Base-by-base conservation (phyloP, 2,797 vertebrate genomes). In the Galago senegalensis region DNA sequence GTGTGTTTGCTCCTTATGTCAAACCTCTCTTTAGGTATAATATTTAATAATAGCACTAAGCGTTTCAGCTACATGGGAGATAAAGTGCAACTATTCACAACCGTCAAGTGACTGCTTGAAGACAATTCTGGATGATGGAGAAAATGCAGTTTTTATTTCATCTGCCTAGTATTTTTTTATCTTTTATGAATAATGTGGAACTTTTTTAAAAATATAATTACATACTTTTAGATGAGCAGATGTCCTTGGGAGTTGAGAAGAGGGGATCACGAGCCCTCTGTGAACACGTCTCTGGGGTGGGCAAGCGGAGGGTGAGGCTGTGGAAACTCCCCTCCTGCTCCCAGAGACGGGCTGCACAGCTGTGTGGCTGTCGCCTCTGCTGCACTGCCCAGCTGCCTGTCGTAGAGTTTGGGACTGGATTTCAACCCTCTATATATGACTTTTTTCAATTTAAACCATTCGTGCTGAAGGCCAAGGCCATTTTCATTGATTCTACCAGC, bases 271-370 rank as follows among this genome's bases (percentile, higher is more conserved):
- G 7, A 61, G 7, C 7, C 29, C 12, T 84, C 21, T 0, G 1
- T 12, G 11, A 3, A 27, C 29, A 17, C 0, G 2, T 2, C 2
- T 25, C 20, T 72, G 34, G 9, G 61, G 14, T 23, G 4, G n/a
- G 21, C 16, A 81, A 34, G 6, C 11, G 4, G 1, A 23, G 27
- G 25, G 37, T 2, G 0, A 34, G 40, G 20, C 29, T 13, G 14
- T 0, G 17, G 4, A 23, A 13, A 11, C 10, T 18, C 5, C 37
- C 14, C 6, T 27, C 23, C 0, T 3, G 53, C 11, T 46, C 5
- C 6, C 1, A 3, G 21, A 29, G 58, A 58, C 0, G 0, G 3
- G 6, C 6, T 13, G 25, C 49, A 29, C 27, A 76, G 11, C 37
- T 46, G 9, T 12, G 9, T 0, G 27, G 9, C 2, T 4, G 25